These are phyloP conservation scores for Euplexia lucipara DNA, from an alignment of 2,888 invertebrate species.

Conservation along the genomic window DNA sequence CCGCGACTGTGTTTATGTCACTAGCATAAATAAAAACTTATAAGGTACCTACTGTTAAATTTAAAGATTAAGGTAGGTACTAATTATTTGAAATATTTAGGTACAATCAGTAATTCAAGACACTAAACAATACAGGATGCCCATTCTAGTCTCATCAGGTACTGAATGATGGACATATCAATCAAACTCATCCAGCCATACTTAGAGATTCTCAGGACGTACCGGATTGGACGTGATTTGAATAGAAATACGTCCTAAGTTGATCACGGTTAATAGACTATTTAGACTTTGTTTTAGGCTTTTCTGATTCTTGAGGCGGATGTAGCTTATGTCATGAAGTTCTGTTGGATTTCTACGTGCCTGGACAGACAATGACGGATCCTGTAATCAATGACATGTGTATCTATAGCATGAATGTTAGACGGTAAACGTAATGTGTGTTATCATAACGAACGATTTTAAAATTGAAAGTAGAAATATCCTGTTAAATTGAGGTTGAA, in stretches of 20 bases:
- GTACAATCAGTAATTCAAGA: conserved; percentile 17
- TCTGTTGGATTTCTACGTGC: not conserved
- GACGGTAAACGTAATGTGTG: too few relatives aligned
- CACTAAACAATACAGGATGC: conserved; percentile 35
- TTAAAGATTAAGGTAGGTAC: not conserved
- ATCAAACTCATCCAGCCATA: conserved; percentile 43
- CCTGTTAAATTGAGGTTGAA: too few relatives aligned
- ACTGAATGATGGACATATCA: conserved; percentile 50
- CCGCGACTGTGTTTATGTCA: too few relatives aligned
- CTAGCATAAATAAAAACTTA: too few relatives aligned
- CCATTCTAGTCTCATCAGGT: conserved; percentile 54
- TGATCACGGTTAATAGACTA: conserved; percentile 5
- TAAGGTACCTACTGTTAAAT: not conserved
- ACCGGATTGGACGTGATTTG: conserved; percentile 45
- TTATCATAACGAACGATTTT: too few relatives aligned
- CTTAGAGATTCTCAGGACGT: conserved; percentile 50
- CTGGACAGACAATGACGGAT: too few relatives aligned
- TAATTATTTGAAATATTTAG: not conserved
- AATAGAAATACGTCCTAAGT: conserved; percentile 42
- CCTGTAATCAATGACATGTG: too few relatives aligned
- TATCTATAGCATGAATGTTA: too few relatives aligned
- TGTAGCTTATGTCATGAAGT: conserved; percentile 26
- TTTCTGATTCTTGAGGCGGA: conserved; percentile 19
- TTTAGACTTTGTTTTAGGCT: conserved; percentile 26
- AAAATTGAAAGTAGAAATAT: too few relatives aligned